Base-by-base conservation (phyloP, 1,140 invertebrate genomes). In the Camponotus floridanus region DNA sequence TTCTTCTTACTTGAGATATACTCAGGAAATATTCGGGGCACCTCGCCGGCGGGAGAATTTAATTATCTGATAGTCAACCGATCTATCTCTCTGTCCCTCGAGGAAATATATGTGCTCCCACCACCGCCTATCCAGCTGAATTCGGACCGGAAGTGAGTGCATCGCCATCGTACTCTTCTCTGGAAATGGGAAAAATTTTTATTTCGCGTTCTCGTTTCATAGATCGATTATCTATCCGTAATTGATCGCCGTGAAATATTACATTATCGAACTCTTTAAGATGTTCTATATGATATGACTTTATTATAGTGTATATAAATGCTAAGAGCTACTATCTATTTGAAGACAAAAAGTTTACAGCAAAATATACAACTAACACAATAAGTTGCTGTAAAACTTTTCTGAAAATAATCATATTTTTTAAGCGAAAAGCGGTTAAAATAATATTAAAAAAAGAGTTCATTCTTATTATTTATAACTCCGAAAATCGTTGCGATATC, bases 51-150 rank as follows among this genome's bases (percentile, higher is more conserved):
- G 84, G 85, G 88, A 80, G 87, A 89, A 92, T 92, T 92, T 92
- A 92, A 92, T 92, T 92, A 92, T 92, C 91, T 90, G 91, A 92
- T 92, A 89, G 90, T 76, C 86, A 87, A 83, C 91, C 87, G 91
- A 92, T 91, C 76, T 92, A 92, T 91, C 87, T 85, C 68, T 73
- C 76, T 59, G 80, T 65, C 85, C 67, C 36, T 45, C 70, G 81
- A 87, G 86, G 51, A 91, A 86, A 88, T 86, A 87, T 88, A 91
- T 64, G 71, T 78, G 59, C 65, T 62, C 45, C 79, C 67, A n/a
- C 79, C 21, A 42, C 65, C 26, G 8, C 39, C 79, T 21, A 57
- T 48, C 45, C 26, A 81, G 74, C 65, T 78, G 61, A 67, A 89
- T 70, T 88, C 74, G 76, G 86, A 86, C 65, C 88, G 87, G 87